Evolutionary conservation across 2,113 vertebrate genomes (phyloP).

Genomic region (Ancistrus triradiatus): DNA sequence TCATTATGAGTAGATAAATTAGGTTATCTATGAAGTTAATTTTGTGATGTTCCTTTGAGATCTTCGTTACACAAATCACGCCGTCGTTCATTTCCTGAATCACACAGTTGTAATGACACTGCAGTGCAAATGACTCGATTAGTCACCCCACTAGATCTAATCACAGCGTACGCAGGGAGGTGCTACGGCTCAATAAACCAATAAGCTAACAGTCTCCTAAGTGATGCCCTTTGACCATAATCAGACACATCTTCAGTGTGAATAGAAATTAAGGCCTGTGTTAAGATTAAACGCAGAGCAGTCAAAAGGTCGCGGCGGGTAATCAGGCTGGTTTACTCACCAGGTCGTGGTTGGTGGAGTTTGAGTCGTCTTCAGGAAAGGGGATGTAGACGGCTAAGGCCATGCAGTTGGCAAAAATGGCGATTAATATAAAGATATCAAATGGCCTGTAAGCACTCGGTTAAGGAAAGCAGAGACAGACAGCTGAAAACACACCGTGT

Average conservation of each 20-base stretch:
- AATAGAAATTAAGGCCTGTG: neutral
- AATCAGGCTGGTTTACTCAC: conserved; percentile 71
- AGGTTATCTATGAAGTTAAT: no score
- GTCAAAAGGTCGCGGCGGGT: neutral
- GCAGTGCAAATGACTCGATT: no score
- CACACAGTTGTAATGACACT: no score
- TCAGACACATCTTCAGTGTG: neutral
- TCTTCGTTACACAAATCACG: no score
- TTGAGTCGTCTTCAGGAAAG: conserved; percentile 98
- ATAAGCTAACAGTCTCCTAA: neutral
- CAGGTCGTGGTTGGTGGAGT: conserved; percentile 98
- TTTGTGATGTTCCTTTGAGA: no score
- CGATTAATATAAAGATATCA: conserved; percentile 99
- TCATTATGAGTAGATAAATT: no score
- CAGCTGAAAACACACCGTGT: no score
- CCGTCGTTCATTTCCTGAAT: no score
- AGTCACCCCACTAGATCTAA: no score
- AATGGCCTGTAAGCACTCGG: conserved; percentile 83
- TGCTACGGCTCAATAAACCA: neutral
- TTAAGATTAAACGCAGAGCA: neutral
- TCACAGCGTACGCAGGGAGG: no score
- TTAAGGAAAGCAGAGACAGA: conserved; percentile 76
- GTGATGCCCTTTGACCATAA: neutral
- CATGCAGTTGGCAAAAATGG: conserved; percentile 99
- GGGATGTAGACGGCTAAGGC: conserved; percentile 99